Base-by-base conservation (phyloP, 2,888 invertebrate genomes). In the Toxonevra muliebris region DNA sequence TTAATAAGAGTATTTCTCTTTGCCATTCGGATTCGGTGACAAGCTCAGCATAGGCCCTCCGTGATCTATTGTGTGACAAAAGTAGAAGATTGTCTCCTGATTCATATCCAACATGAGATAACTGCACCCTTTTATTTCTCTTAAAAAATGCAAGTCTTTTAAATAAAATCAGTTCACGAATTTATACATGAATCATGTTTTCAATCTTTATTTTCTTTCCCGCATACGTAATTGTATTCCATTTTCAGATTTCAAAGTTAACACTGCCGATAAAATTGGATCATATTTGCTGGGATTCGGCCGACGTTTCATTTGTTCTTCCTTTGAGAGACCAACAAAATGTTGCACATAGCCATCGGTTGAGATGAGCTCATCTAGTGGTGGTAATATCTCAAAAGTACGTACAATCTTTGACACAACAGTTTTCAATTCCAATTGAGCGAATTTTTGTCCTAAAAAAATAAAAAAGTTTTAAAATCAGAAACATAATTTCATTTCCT, bases 361-460 rank as follows among this genome's bases (percentile, higher is more conserved):
- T 0, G 82, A 80, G 3, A 66, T 58, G 0, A 83, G 73, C 42
- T 80, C 80, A 67, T 80, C 80, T 40, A 77, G 64, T 0, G 83
- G 78, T 0, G 85, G 82, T 5, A 82, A 69, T 12, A 85, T 79
- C 71, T 85, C 81, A 72, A 87, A 89, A 53, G 85, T 81, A 62
- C 87, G 86, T 13, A 89, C 76, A 7, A 89, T 74, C 75, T 87
- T 87, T 0, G 88, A 87, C 2, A 89, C 67, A 0, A 85, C 80
- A 0, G 86, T 82, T 79, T 90, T 89, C 74, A 89, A 81, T 77
- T 89, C 88, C 75, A 89, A 77, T 80, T 88, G 83, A 52, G 84
- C 87, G 79, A 84, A 86, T 76, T 86, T 87, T 77, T 87, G 87
- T 17, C 86, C 86, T 76, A 10, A 20, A 54, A 62, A 54, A 9